Evolutionary conservation across 2,797 vertebrate genomes (phyloP), one percentile per base, ranked within the genome.

Genomic region (Bradypodion pumilum): DNA sequence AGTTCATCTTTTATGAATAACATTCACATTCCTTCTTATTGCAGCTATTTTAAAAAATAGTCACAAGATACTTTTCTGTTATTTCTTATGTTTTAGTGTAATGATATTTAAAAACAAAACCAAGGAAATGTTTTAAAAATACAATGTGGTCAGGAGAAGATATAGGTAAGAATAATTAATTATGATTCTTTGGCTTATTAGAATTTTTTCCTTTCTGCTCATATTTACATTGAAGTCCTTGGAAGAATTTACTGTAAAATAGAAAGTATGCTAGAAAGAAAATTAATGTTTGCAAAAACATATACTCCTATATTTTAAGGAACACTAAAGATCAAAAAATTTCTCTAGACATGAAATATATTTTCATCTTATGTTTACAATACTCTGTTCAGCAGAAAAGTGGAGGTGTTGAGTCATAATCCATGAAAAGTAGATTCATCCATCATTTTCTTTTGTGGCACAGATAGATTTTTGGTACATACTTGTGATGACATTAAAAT

Each of bases 351-450:
- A 13, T 74, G 35, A 85, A 74, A 80, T 73, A 74, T 77, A 32
- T 85, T 66, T 74, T 49, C 60, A 69, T 69, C 74, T 83, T 68
- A 42, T 83, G 74, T 77, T 77, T 80, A 68, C 70, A 40, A 68
- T 80, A 52, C 7, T 66, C 29, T 7, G 5, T 49, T 66, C 78
- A 79, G 32, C 23, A 85, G 44, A 85, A 80, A 85, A 66, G 77
- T 74, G 77, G 77, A 35, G 32, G 10, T 32, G 29, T 74, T 42
- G 21, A 68, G 27, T 74, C 77, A 74, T 80, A 85, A 85, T 74
- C 35, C 62, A 85, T 56, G 46, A 85, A 80, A 85, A 59, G 46
- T 74, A 85, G 78, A 76, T 76, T 52, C 62, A 79, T 85, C 62
- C 29, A 37, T 90, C 52, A 13, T 59, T 84, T 83, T 5, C 0